These are phyloP conservation scores for Mythimna impura DNA, from an alignment of 2,888 invertebrate genomes.

Conservation along the genomic window DNA sequence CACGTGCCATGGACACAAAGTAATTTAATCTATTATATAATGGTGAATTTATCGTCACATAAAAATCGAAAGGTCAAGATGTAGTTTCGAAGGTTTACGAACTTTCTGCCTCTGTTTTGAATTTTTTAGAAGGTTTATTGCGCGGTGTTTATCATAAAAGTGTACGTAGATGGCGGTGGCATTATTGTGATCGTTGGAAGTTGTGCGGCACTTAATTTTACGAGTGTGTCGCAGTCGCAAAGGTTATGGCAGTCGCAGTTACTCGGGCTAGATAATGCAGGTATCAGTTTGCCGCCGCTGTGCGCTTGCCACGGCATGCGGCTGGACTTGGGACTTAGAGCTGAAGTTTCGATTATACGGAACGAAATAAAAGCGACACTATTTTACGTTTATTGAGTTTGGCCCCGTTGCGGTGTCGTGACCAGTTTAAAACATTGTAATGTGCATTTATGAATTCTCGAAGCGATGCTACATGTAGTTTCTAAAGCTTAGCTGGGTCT, in stretches of 20 bases:
- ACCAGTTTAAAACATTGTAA: conserved; percentile 30
- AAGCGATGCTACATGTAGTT: conserved; percentile 11
- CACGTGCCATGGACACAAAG: conserved; percentile 57
- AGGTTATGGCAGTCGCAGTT: conserved; percentile 50
- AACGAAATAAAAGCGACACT: conserved; percentile 42
- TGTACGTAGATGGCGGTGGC: conserved; percentile 30
- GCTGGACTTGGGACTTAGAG: conserved; percentile 6
- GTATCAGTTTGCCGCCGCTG: conserved; percentile 38
- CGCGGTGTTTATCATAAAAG: conserved; percentile 43
- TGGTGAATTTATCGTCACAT: conserved; percentile 51
- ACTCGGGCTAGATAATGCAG: conserved; percentile 47
- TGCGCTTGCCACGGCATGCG: conserved; percentile 7
- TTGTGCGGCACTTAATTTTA: conserved; percentile 49
- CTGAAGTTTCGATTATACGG: conserved; percentile 33
- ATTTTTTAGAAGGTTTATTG: conserved; percentile 48
- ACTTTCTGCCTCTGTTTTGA: conserved; percentile 54
- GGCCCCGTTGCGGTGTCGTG: conserved; percentile 17
- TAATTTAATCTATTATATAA: conserved; percentile 54
- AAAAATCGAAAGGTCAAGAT: conserved; percentile 49
- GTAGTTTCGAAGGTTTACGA: conserved; percentile 52
- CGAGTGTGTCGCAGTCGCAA: conserved; percentile 41
- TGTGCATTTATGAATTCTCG: conserved; percentile 25
- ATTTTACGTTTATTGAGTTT: conserved; percentile 35
- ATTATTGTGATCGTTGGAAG: conserved; percentile 42
- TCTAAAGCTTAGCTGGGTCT: neutral